A percentile compares a stretch with the other conserved stretches of the same genome.
These are phyloP conservation scores for Rhyacophila evoluta DNA, from an alignment of 2,888 invertebrate genomes.

Conservation along the genomic window DNA sequence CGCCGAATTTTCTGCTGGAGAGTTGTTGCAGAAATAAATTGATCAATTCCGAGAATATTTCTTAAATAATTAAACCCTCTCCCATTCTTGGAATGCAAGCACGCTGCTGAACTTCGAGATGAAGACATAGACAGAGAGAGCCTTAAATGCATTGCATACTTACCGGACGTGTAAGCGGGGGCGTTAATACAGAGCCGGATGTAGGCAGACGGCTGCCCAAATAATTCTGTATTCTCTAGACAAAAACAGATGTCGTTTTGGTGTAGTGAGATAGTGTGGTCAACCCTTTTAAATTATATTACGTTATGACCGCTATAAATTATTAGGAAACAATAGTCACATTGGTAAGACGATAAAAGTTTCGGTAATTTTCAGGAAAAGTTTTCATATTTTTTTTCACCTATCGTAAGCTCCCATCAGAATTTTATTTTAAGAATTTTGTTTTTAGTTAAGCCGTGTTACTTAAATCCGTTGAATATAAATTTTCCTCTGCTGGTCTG, in stretches of 20 bases:
- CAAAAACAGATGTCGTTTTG: conserved; percentile 11
- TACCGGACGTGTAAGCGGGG: background rate
- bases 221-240: background rate
- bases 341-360: no score
- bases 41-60: no score
- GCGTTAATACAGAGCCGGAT: background rate
- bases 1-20: no score
- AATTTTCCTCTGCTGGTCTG: no score
- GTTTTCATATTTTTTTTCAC: no score
- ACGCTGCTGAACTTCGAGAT: background rate
- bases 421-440: no score
- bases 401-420: no score
- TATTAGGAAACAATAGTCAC: background rate
- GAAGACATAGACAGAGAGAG: background rate
- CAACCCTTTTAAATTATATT: background rate
- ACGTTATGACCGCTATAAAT: background rate
- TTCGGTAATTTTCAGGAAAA: no score
- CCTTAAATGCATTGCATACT: conserved; percentile 12
- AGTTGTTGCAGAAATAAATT: no score
- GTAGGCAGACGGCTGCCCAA: background rate
- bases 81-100: background rate
- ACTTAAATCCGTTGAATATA: no score
- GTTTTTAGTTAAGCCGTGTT: no score
- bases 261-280: background rate
- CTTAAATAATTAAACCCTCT: no score